A percentile compares a stretch with the other conserved stretches of the same genome.
Conservation (phyloP, 2,113 vertebrate species). For the Pelobates fuscus region DNA sequence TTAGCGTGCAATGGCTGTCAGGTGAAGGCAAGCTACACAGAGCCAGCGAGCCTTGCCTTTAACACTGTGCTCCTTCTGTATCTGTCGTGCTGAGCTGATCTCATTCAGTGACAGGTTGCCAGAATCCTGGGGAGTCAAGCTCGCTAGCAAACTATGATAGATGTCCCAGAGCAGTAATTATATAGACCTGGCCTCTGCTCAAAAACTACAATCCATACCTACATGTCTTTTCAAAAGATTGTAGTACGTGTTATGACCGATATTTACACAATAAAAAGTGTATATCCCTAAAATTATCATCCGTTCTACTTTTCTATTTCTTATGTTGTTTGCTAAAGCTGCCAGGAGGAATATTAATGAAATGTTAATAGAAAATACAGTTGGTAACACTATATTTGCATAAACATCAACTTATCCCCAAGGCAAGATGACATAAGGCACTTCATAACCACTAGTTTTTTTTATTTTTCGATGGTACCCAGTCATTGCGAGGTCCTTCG, state of each 20-base stretch:
- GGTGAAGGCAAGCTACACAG: conserved; percentile 8
- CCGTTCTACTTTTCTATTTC: not conserved
- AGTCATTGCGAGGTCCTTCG: no score
- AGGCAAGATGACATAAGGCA: no score
- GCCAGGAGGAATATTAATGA: no score
- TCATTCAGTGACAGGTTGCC: conserved; percentile 11
- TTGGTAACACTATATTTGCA: no score
- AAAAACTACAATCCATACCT: conserved; percentile 1
- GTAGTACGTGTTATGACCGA: not conserved
- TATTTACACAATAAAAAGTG: conserved; percentile 5
- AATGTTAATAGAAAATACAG: no score
- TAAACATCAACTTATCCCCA: no score
- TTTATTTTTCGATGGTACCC: no score
- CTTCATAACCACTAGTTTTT: no score
- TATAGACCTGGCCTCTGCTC: conserved; percentile 17
- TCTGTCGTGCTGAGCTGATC: conserved; percentile 1
- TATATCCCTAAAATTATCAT: not conserved
- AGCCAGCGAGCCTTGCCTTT: conserved; percentile 10
- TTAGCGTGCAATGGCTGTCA: conserved; percentile 18
- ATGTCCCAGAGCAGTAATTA: conserved; percentile 16
- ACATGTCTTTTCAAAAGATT: conserved; percentile 3
- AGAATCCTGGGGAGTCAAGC: conserved; percentile 11
- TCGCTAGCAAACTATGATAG: conserved; percentile 12
- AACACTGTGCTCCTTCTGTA: not conserved
- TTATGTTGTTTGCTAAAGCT: no score